phyloP scores from a whole-genome alignment of 1,140 invertebrate species.

The Drosophila nasuta region DNA sequence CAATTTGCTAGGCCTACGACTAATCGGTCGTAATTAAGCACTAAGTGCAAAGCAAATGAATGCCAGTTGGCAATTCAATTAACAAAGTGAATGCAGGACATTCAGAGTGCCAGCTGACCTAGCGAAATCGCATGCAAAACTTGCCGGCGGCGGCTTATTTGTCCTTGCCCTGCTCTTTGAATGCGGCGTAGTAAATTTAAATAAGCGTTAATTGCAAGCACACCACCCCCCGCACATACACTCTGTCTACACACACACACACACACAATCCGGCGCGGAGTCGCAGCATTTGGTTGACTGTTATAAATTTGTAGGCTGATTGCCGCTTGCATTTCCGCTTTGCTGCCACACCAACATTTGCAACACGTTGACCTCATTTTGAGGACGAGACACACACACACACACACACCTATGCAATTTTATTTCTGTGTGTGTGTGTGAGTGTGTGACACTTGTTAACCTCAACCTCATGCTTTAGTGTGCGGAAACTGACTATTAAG shows the following conservation, averaged over 20 bases:
- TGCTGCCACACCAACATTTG: conserved; percentile 15
- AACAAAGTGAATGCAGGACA: conserved; percentile 20
- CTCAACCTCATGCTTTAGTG: conserved; percentile 30
- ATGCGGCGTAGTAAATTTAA: conserved; percentile 29
- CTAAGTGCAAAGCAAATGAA: conserved; percentile 35
- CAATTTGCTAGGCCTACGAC: neutral
- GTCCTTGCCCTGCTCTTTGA: neutral
- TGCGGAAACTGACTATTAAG: conserved; percentile 75
- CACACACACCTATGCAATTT: conserved; percentile 20
- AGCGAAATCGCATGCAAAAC: conserved; percentile 12
- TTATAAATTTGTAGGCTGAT: conserved; percentile 70
- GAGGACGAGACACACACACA: conserved; percentile 28
- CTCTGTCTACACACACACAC: neutral
- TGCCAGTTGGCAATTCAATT: conserved; percentile 23
- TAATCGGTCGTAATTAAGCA: conserved; percentile 3
- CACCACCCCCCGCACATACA: neutral
- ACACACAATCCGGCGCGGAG: neutral
- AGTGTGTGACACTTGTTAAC: conserved; percentile 70
- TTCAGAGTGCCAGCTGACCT: conserved; percentile 1
- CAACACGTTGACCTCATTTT: conserved; percentile 62
- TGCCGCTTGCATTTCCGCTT: conserved; percentile 73
- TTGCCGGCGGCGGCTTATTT: neutral
- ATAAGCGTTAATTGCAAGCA: conserved; percentile 48
- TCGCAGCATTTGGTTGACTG: conserved; percentile 17
- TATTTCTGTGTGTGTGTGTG: conserved; percentile 37